Evolutionary conservation across 2,797 vertebrate species (phyloP).

Genomic region (Xyrichtys novacula): DNA sequence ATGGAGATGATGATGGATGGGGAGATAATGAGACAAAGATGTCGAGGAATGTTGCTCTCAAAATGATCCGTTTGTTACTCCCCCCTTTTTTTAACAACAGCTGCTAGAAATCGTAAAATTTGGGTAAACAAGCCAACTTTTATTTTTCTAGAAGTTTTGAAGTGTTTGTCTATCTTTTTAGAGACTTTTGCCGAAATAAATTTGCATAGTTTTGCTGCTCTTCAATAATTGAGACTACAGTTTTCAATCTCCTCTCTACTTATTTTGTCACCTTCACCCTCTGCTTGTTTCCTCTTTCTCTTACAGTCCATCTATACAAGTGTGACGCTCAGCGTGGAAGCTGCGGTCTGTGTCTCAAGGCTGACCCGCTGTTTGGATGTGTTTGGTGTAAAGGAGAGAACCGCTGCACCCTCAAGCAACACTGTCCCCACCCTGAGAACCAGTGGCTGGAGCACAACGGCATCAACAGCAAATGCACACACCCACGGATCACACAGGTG

Average conservation of each 20-base stretch:
- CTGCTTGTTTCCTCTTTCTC: constrained; percentile 7
- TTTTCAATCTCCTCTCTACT: not conserved
- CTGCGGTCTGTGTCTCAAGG: constrained; percentile 97
- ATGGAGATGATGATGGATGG: constrained; percentile 43
- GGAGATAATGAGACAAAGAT: constrained; percentile 62
- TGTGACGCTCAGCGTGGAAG: constrained; percentile 95
- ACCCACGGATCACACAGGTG: constrained; percentile 96
- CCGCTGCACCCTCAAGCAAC: constrained; percentile 95
- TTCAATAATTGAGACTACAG: constrained; percentile 26
- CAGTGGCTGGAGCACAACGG: constrained; percentile 93
- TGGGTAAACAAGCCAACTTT: constrained; percentile 28
- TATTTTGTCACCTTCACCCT: not conserved
- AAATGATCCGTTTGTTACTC: constrained; percentile 37
- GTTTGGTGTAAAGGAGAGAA: constrained; percentile 95
- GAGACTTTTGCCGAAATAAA: constrained; percentile 33
- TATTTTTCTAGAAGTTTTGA: constrained; percentile 27
- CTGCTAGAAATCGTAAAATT: constrained; percentile 18
- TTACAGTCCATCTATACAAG: constrained; percentile 97
- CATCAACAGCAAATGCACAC: constrained; percentile 94
- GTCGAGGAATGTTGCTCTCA: constrained; percentile 31
- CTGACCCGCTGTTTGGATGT: constrained; percentile 93
- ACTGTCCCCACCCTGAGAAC: constrained; percentile 92
- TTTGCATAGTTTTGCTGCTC: constrained; percentile 28
- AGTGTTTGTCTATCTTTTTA: constrained; percentile 33
- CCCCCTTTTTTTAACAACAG: constrained; percentile 30